These are phyloP conservation scores for Mercenaria mercenaria DNA, from an alignment of 1,140 invertebrate species.

Conservation along the genomic window DNA sequence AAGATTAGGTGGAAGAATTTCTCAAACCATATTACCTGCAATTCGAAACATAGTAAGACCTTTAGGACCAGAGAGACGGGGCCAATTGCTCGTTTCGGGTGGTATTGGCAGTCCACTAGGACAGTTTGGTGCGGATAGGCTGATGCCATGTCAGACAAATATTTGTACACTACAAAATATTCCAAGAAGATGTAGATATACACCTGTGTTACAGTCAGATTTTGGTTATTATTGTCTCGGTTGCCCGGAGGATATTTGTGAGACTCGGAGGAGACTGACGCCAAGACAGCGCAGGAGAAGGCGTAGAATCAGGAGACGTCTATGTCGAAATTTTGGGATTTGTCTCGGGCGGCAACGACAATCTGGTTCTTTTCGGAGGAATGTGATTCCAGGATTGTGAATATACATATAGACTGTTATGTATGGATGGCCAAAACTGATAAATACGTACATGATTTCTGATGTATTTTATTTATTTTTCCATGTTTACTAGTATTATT, in stretches of 20 bases:
- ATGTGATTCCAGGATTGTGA: too few relatives aligned
- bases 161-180: neutral
- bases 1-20: neutral
- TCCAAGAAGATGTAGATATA: neutral
- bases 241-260: neutral
- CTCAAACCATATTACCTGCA: neutral
- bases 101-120: neutral
- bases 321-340: neutral
- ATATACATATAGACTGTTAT: too few relatives aligned
- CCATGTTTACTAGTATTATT: too few relatives aligned
- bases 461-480: too few relatives aligned
- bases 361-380: too few relatives aligned
- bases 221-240: neutral
- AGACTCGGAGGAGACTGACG: neutral
- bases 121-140: neutral
- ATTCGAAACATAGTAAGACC: neutral
- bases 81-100: neutral
- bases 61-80: neutral
- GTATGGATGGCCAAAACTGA: too few relatives aligned
- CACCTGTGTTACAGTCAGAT: neutral
- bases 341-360: neutral
- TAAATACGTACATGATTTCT: too few relatives aligned
- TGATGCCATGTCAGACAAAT: neutral
- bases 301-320: slow-evolving; percentile 5
- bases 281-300: neutral